phyloP scores from a whole-genome alignment of 2,888 invertebrate species.

The Lacanobia wlatinum region DNA sequence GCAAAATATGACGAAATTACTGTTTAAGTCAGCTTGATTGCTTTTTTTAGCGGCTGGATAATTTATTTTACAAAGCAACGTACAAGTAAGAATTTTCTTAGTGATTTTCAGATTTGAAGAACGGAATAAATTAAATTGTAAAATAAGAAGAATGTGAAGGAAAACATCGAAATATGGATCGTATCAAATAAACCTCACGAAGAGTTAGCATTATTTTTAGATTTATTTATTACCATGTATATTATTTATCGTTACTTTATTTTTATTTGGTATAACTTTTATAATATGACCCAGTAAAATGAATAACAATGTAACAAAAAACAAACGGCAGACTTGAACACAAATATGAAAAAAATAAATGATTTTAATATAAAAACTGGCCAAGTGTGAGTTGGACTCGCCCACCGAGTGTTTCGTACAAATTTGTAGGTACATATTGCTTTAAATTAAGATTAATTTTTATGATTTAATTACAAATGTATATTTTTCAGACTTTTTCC shows the following conservation, averaged over 20 bases:
- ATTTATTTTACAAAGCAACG: not conserved
- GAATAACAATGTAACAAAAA: not conserved
- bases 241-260: not conserved
- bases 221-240: not conserved
- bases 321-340: not conserved
- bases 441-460: no score
- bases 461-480: no score
- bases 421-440: no score
- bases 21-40: not conserved
- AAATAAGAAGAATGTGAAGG: not conserved
- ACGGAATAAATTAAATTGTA: not conserved
- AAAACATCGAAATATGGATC: not conserved
- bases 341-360: not conserved
- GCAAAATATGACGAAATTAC: conserved; percentile 24
- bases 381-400: no score
- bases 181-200: not conserved
- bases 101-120: conserved; percentile 1
- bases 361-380: not conserved
- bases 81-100: not conserved
- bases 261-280: not conserved
- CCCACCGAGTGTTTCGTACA: no score
- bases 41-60: conserved; percentile 5
- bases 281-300: not conserved
- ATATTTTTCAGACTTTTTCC: no score
- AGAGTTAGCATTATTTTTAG: not conserved